phyloP scores from a whole-genome alignment of 2,113 vertebrate genomes.

The Neodon shergylaensis region DNA sequence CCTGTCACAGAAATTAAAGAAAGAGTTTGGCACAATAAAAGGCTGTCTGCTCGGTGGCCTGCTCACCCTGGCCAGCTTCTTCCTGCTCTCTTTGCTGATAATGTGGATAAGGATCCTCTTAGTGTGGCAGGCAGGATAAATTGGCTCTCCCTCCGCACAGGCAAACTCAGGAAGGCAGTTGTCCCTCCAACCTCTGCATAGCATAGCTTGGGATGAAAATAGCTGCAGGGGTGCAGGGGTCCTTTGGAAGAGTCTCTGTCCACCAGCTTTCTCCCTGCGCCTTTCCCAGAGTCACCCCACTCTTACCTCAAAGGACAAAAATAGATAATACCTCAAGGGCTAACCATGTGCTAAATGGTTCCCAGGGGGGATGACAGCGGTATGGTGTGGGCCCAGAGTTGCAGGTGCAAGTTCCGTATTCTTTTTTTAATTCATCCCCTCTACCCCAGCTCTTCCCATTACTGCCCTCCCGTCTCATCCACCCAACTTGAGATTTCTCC shows the following conservation, averaged over 20 bases:
- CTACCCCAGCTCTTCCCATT: background rate
- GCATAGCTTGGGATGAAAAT: background rate
- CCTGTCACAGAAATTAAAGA: constrained; percentile 56
- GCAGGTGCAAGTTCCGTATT: background rate
- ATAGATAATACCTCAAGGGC: background rate
- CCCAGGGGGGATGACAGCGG: background rate
- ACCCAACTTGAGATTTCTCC: background rate
- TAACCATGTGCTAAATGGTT: background rate
- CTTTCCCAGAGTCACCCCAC: background rate
- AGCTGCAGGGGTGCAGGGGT: background rate
- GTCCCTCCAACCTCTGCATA: rapidly evolving
- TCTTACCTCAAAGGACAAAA: background rate
- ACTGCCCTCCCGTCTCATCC: background rate
- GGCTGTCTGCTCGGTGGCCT: background rate
- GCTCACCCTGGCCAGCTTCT: background rate
- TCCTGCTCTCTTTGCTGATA: constrained; percentile 9
- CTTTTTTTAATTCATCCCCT: background rate
- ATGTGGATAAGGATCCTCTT: background rate
- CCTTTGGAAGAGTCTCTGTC: background rate
- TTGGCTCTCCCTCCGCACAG: background rate
- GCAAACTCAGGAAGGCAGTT: background rate
- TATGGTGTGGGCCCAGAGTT: background rate
- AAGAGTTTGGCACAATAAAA: constrained; percentile 38
- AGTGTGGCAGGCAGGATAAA: background rate
- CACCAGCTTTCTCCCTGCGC: background rate